Percentiles rank a stretch among this genome's conserved stretches.
Conservation (phyloP, 2,888 invertebrate species). For the Polylopha cassiicola region DNA sequence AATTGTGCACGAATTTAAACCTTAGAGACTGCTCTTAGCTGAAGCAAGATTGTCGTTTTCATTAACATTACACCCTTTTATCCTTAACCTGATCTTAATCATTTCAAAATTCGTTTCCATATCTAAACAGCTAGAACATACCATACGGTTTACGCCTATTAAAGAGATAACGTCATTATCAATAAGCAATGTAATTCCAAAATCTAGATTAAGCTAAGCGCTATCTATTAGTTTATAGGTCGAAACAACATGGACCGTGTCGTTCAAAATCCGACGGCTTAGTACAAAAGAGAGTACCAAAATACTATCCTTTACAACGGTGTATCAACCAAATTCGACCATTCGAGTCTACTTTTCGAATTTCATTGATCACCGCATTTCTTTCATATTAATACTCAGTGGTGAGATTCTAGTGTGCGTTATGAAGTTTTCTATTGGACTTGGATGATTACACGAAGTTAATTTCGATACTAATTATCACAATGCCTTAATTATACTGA, state of each 20-base stretch:
- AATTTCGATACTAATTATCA: conserved; percentile 34
- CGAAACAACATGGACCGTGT: conserved; percentile 65
- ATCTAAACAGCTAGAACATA: conserved; percentile 50
- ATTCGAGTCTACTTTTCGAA: too few species aligned
- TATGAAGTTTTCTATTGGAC: conserved; percentile 26
- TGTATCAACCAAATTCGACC: too few species aligned
- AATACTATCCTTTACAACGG: conserved; percentile 56
- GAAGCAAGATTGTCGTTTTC: conserved; percentile 2
- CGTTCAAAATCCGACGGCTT: conserved; percentile 52
- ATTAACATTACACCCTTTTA: conserved; percentile 1
- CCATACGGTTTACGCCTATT: conserved; percentile 48
- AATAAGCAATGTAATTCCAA: conserved; percentile 48
- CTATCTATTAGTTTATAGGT: conserved; percentile 50
- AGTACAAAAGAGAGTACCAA: conserved; percentile 73
- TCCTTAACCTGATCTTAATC: conserved; percentile 22
- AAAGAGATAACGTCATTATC: conserved; percentile 42
- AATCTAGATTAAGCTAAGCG: conserved; percentile 61
- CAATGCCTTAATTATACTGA: conserved; percentile 32
- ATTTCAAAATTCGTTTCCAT: conserved; percentile 33
- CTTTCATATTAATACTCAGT: conserved; percentile 12
- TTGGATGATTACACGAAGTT: conserved; percentile 30
- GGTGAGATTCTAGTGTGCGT: conserved; percentile 15
- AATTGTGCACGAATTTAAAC: conserved; percentile 65
- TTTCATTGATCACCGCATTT: too few species aligned
- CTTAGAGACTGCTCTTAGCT: conserved; percentile 21